Evolutionary conservation across 2,113 vertebrate genomes (phyloP), one percentile per base, ranked within the genome.

Genomic region (Cariama cristata): DNA sequence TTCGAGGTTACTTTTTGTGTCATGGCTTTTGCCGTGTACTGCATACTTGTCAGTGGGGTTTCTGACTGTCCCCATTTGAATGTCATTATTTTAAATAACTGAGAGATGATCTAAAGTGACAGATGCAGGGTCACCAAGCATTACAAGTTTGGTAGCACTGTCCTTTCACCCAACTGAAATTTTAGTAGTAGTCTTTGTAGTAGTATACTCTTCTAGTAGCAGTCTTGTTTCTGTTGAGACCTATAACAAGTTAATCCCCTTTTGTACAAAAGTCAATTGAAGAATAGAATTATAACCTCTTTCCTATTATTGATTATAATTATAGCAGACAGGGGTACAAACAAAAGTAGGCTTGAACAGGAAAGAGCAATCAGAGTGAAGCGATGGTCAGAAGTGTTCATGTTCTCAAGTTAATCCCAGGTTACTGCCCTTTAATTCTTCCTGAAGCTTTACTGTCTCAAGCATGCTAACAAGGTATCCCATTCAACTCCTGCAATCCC

Each of bases 341-440:
- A 38, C 20, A 16, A 45, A 94, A 69, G 12, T 42, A 33, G 22
- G 20, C 18, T 62, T 75, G 52, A 86, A 47, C 24, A 76, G 44
- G n/a, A 82, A 82, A 59, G 28, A 47, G 42, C 15, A 32, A 58
- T 62, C 23, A 40, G 47, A 38, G 47, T 72, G 17, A 50, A 72
- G 19, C 0, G 0, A 3, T 72, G 8, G 20, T 63, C n/a, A 63
- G 9, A 79, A 74, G 28, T 72, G 38, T 67, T 95, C 4, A 4
- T 26, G 7, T 72, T 90, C 11, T 32, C 0, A 0, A 24, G 8
- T 75, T 52, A 49, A 75, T 79, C 38, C 13, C 23, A 55, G 15
- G 4, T 50, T 88, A 86, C 38, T 79, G 38, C 11, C 14, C 22
- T 63, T 79, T 19, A 53, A 32, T 82, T 93, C 19, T 53, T 42